Base-by-base conservation (phyloP, 2,113 vertebrate genomes). In the Fregetta grallaria region DNA sequence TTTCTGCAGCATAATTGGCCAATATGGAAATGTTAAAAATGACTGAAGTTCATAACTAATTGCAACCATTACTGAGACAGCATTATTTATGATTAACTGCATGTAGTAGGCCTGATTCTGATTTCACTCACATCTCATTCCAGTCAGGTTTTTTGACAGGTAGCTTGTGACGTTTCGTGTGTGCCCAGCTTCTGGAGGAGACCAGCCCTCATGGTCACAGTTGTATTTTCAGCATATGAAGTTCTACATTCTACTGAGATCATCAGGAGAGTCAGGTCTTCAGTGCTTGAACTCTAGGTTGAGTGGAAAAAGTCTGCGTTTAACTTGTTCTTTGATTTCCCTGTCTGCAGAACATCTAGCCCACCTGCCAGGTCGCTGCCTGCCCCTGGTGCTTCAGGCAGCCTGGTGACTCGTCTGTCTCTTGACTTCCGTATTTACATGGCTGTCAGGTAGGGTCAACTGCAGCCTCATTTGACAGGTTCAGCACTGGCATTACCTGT, bases 1-100 rank as follows among this genome's bases (percentile, higher is more conserved):
- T 91, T 92, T 75, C 92, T 92, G 66, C 80, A 66, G 89, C 77
- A 40, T 89, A 95, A 92, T 86, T 94, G 80, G 96, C 95, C 88
- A 89, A 92, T 90, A 81, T 8, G 85, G 91, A 92, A 94, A 56
- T 1, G 2, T 67, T 72, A 81, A 95, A 59, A 91, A 92, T 44
- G 65, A 93, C 1, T 94, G 70, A 92, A 89, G 94, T 89, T 96
- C 82, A 68, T 68, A 89, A 94, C 89, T 90, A 94, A 94, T 89
- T 88, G 92, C 92, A 77, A 76, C 73, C 79, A 68, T 94, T 87
- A 96, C 82, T 1, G 0, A 84, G 90, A 78, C 91, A 93, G 79
- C 70, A 27, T 92, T 91, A 91, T 85, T 95, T 91, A 90, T 94
- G 86, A 91, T 74, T 58, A 93, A 83, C 50, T 86, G 90, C 83